These are phyloP conservation scores for Corythornis madagascariensis DNA, from an alignment of 2,113 vertebrate species.

Conservation along the genomic window DNA sequence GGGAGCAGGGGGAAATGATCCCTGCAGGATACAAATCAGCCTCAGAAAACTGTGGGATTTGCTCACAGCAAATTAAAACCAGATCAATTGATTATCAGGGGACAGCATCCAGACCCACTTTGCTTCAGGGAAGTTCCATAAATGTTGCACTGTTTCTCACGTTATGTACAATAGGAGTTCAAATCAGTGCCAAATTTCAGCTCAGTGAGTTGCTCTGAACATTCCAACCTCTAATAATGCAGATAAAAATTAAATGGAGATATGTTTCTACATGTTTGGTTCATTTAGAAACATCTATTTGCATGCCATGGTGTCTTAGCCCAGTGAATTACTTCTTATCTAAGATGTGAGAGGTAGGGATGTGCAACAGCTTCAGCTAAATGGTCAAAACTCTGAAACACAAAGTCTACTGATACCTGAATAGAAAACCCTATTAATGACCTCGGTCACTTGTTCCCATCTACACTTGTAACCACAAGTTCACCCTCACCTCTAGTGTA, in stretches of 20 bases:
- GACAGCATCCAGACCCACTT: not conserved
- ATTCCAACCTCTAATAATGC: not conserved
- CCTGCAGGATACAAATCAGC: slow-evolving; percentile 11
- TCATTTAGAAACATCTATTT: not conserved
- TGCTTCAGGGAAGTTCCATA: not conserved
- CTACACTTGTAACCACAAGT: not conserved
- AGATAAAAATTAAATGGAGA: not conserved
- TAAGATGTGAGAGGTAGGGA: not conserved
- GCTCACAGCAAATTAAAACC: slow-evolving; percentile 39
- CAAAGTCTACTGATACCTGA: not conserved
- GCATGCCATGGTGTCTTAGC: fast-evolving
- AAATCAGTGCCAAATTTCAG: not conserved
- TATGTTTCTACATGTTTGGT: not conserved
- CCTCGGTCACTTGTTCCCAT: not conserved
- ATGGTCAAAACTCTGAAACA: not conserved
- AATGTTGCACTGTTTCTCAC: not conserved
- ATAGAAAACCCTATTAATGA: not conserved
- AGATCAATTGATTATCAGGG: slow-evolving; percentile 14
- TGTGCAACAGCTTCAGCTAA: fast-evolving
- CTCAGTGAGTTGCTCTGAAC: not conserved
- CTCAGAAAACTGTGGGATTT: slow-evolving; percentile 26
- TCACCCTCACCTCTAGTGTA: not conserved
- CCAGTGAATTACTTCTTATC: not conserved
- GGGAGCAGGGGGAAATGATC: not conserved
- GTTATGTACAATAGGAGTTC: not conserved